Conservation (phyloP, 2,888 invertebrate species). For the Anorthoa munda region DNA sequence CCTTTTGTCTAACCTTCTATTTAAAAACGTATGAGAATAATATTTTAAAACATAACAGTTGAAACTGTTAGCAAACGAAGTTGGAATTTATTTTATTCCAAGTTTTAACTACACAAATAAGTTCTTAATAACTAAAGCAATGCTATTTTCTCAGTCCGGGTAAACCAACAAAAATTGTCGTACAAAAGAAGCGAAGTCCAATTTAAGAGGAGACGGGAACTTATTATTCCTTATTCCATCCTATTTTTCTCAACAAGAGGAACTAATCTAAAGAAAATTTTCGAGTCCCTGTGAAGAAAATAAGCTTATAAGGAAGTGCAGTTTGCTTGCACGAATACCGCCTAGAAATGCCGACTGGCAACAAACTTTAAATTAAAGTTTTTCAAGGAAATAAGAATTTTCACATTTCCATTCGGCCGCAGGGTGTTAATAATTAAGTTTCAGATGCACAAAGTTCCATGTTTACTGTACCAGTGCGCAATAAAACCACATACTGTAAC, state of each 20-base stretch:
- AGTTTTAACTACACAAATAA: slow-evolving; percentile 79
- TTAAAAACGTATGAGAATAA: slow-evolving; percentile 58
- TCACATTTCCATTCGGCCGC: slow-evolving; percentile 71
- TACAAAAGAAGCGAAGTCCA: slow-evolving; percentile 83
- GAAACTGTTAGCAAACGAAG: slow-evolving; percentile 65
- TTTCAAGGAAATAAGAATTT: slow-evolving; percentile 83
- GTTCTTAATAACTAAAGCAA: slow-evolving; percentile 78
- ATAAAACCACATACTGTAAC: slow-evolving; percentile 31
- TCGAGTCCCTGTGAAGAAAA: slow-evolving; percentile 88
- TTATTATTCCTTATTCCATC: slow-evolving; percentile 88
- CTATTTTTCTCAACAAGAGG: slow-evolving; percentile 90
- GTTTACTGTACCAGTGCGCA: slow-evolving; percentile 46
- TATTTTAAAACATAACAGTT: slow-evolving; percentile 47
- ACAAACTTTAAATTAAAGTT: slow-evolving; percentile 90
- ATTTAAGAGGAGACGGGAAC: slow-evolving; percentile 86
- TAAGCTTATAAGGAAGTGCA: slow-evolving; percentile 90
- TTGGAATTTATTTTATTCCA: slow-evolving; percentile 73
- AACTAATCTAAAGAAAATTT: slow-evolving; percentile 91
- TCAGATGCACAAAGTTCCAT: slow-evolving; percentile 70
- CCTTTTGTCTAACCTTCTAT: slow-evolving; percentile 53
- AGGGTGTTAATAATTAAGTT: slow-evolving; percentile 76
- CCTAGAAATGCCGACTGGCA: slow-evolving; percentile 82
- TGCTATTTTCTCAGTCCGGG: slow-evolving; percentile 70
- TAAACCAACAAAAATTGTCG: slow-evolving; percentile 76
- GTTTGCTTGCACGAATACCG: slow-evolving; percentile 86